phyloP scores from a whole-genome alignment of 2,888 invertebrate species.

The Xanthia togata region DNA sequence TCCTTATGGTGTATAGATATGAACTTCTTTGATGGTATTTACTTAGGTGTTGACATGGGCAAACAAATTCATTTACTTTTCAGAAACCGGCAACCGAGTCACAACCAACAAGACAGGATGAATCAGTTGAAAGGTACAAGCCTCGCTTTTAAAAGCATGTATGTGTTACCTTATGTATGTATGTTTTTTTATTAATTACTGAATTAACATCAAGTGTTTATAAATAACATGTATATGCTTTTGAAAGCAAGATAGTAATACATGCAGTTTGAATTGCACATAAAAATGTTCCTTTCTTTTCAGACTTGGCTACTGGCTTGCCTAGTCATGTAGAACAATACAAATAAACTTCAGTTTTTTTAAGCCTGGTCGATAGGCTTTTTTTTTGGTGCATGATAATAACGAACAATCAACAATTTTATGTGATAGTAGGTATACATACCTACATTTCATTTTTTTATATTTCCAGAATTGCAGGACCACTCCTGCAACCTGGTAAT shows the following conservation, averaged over 20 bases:
- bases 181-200: neutral
- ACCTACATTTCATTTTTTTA: neutral
- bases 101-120: neutral
- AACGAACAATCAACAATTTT: neutral
- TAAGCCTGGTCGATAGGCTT: no score
- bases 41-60: neutral
- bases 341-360: neutral
- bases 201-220: neutral
- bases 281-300: neutral
- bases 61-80: slow-evolving; percentile 16
- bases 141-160: neutral
- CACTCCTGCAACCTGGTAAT: slow-evolving; percentile 21
- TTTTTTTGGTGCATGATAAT: neutral
- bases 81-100: slow-evolving; percentile 30
- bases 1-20: no score
- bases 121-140: slow-evolving; percentile 28
- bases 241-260: neutral
- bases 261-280: neutral
- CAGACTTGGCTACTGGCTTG: neutral
- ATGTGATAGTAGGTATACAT: neutral
- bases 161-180: no score
- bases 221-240: neutral
- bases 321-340: neutral
- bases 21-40: no score
- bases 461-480: slow-evolving; percentile 56